Percentiles rank a stretch among this genome's conserved stretches.
These are phyloP conservation scores for Carassius gibelio DNA, from an alignment of 2,113 vertebrate species.

Conservation along the genomic window DNA sequence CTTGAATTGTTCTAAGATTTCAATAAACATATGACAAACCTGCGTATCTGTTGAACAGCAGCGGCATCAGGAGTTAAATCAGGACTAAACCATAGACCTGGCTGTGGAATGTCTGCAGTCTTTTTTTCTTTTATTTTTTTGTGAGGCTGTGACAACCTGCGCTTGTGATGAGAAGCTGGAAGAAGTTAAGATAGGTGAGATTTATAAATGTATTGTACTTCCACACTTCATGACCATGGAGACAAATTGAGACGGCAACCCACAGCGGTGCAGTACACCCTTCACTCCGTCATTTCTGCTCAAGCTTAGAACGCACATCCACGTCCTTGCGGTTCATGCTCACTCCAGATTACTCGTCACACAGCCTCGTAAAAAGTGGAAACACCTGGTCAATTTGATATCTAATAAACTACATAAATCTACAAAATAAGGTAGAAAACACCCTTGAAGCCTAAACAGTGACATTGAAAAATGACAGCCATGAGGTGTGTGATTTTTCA, in stretches of 20 bases:
- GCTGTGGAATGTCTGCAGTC: conserved; percentile 52
- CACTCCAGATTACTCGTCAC: conserved; percentile 20
- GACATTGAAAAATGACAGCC: conserved; percentile 41
- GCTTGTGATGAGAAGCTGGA: not conserved
- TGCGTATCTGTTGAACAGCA: not conserved
- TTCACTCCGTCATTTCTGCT: not conserved
- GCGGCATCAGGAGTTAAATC: not conserved
- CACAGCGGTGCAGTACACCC: not conserved
- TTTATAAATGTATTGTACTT: not conserved
- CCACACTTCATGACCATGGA: not conserved
- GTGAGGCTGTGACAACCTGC: not conserved
- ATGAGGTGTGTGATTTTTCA: conserved; percentile 44
- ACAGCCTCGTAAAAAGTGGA: conserved; percentile 15
- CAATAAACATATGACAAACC: not conserved
- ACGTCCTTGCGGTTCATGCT: not conserved
- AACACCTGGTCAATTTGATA: not conserved
- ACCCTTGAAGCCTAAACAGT: conserved; percentile 5
- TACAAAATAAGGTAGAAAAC: conserved; percentile 39
- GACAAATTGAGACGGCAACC: conserved; percentile 28
- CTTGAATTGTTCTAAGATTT: not conserved
- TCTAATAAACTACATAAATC: conserved; percentile 14
- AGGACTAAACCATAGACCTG: conserved; percentile 20
- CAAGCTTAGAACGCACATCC: not conserved
- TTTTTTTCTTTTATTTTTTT: not conserved
- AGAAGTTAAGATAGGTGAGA: not conserved